Percentiles rank a stretch among this genome's conserved stretches.
These are phyloP conservation scores for Drosophila baimaii DNA, from an alignment of 1,140 invertebrate genomes.

Conservation along the genomic window DNA sequence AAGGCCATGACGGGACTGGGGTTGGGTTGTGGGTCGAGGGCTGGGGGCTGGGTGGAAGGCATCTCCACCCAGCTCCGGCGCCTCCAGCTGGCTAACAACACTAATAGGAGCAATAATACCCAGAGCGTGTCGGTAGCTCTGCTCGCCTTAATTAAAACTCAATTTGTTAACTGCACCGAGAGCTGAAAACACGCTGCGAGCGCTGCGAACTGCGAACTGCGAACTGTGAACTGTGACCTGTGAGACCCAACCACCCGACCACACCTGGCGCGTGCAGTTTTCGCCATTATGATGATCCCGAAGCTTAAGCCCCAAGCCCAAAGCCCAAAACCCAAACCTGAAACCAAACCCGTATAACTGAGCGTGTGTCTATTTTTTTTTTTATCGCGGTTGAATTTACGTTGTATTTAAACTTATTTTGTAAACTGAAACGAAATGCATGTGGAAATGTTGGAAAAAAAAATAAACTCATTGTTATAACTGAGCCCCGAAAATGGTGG, in stretches of 20 bases:
- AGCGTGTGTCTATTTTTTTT: constrained; percentile 47
- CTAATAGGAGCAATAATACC: constrained; percentile 49
- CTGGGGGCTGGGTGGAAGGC: neutral
- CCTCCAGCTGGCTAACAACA: constrained; percentile 38
- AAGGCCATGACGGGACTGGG: neutral
- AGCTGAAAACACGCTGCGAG: neutral
- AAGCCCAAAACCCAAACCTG: constrained; percentile 3
- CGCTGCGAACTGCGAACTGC: too few relatives aligned
- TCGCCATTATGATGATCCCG: constrained; percentile 11
- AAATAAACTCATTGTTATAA: constrained; percentile 54
- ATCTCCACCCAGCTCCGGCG: neutral
- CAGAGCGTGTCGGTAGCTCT: constrained; percentile 39
- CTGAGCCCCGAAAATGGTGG: constrained; percentile 1
- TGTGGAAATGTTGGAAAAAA: constrained; percentile 75
- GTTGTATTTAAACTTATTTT: constrained; percentile 70
- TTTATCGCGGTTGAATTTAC: constrained; percentile 79
- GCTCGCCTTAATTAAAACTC: constrained; percentile 57
- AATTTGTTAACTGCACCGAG: constrained; percentile 51
- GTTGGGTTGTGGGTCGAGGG: neutral
- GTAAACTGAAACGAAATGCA: constrained; percentile 73
- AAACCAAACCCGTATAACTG: neutral
- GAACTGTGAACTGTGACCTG: constrained; percentile 13
- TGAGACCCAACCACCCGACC: neutral
- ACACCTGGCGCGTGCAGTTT: constrained; percentile 11
- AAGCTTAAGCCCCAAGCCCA: constrained; percentile 10